These are phyloP conservation scores for Loripinus fragilis DNA, from an alignment of 2,888 invertebrate species.

Conservation along the genomic window DNA sequence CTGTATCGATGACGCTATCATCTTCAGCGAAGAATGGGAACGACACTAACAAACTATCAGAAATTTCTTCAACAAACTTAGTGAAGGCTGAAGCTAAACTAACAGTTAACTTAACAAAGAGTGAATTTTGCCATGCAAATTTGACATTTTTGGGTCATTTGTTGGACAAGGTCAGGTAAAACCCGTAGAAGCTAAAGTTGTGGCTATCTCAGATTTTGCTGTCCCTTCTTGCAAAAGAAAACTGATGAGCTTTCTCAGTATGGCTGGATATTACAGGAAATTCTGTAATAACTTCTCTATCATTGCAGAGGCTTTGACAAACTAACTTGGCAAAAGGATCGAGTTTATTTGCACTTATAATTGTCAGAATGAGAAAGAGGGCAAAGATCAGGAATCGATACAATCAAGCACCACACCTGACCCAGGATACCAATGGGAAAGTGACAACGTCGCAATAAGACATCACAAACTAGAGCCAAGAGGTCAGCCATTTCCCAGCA, in stretches of 20 bases:
- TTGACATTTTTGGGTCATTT: slow-evolving; percentile 60
- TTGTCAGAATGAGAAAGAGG: not conserved
- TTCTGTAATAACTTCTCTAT: slow-evolving; percentile 49
- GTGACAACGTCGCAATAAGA: too few species aligned
- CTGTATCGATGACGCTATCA: slow-evolving; percentile 53
- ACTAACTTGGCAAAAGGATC: slow-evolving; percentile 1
- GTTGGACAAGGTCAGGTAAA: slow-evolving; percentile 56
- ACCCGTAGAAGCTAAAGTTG: slow-evolving; percentile 46
- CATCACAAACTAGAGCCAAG: too few species aligned
- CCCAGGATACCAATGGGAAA: too few species aligned
- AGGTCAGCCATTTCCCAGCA: too few species aligned
- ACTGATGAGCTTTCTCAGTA: slow-evolving; percentile 49
- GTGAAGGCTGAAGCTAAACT: slow-evolving; percentile 30
- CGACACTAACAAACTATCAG: slow-evolving; percentile 25
- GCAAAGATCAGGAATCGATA: too few species aligned
- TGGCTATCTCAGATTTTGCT: slow-evolving; percentile 43
- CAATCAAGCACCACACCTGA: too few species aligned
- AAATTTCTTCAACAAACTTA: slow-evolving; percentile 31
- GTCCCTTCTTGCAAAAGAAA: slow-evolving; percentile 41
- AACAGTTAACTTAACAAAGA: slow-evolving; percentile 33
- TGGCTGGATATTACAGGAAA: slow-evolving; percentile 49
- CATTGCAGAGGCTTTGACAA: slow-evolving; percentile 38
- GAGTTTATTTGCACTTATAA: not conserved
- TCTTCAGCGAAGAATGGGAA: slow-evolving; percentile 36
- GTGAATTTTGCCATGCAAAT: slow-evolving; percentile 34